phyloP scores from a whole-genome alignment of 1,140 invertebrate species.

The Oncopodura yosiiana region DNA sequence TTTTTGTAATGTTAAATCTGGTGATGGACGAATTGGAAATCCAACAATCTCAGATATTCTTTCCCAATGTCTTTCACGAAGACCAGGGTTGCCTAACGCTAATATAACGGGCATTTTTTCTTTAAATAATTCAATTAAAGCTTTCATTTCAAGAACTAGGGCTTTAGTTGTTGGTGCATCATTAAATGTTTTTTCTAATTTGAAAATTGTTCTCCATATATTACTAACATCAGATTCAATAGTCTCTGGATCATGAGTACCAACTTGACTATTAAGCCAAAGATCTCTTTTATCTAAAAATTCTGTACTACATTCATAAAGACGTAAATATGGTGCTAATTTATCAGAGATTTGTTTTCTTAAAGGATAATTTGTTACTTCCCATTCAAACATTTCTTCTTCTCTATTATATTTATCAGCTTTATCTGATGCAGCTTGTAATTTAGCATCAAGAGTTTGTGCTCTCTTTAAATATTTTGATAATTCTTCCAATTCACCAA shows the following conservation, averaged over 20 bases:
- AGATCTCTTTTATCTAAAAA: slow-evolving; percentile 70
- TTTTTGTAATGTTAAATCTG: slow-evolving; percentile 72
- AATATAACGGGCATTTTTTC: slow-evolving; percentile 81
- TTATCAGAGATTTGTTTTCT: slow-evolving; percentile 56
- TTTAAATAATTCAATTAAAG: slow-evolving; percentile 78
- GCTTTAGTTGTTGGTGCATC: slow-evolving; percentile 50
- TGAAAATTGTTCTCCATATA: slow-evolving; percentile 71
- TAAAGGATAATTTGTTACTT: slow-evolving; percentile 77
- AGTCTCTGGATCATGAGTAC: slow-evolving; percentile 72
- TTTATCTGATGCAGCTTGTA: slow-evolving; percentile 58
- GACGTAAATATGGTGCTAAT: slow-evolving; percentile 70
- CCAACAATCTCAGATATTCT: slow-evolving; percentile 90
- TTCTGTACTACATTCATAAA: slow-evolving; percentile 78
- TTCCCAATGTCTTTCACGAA: slow-evolving; percentile 90
- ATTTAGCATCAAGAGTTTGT: slow-evolving; percentile 57
- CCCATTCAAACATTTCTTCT: slow-evolving; percentile 80
- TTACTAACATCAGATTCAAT: slow-evolving; percentile 74
- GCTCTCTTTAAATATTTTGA: slow-evolving; percentile 75
- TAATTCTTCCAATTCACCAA: slow-evolving; percentile 78
- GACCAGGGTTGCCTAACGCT: slow-evolving; percentile 85
- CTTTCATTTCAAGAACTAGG: slow-evolving; percentile 48
- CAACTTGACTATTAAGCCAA: slow-evolving; percentile 76
- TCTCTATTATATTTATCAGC: slow-evolving; percentile 88
- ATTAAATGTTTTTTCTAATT: slow-evolving; percentile 77
- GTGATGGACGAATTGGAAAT: slow-evolving; percentile 78